phyloP scores from a whole-genome alignment of 2,888 invertebrate genomes.

The Drosophila bunnanda region DNA sequence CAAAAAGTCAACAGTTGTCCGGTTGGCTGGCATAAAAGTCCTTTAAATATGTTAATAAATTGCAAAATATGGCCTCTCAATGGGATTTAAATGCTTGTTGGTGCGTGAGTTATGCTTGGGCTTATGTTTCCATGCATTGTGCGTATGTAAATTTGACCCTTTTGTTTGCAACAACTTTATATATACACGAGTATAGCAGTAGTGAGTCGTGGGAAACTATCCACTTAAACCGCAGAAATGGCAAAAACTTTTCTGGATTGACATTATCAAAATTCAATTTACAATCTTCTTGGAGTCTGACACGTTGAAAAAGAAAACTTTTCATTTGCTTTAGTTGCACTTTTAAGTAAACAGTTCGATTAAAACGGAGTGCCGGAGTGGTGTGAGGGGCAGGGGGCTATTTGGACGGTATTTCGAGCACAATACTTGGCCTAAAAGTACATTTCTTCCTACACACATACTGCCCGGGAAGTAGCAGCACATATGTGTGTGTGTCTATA shows the following conservation, averaged over 20 bases:
- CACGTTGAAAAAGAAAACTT: constrained; percentile 61
- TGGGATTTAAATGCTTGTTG: constrained; percentile 38
- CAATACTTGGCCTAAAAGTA: constrained; percentile 69
- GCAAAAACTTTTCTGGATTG: constrained; percentile 66
- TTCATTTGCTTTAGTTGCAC: constrained; percentile 76
- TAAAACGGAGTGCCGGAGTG: constrained; percentile 64
- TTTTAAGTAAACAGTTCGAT: constrained; percentile 78
- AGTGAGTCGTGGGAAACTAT: neutral
- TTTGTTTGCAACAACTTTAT: constrained; percentile 16
- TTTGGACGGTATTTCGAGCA: constrained; percentile 41
- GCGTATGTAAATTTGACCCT: constrained; percentile 34
- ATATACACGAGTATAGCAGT: neutral
- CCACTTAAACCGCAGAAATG: constrained; percentile 57
- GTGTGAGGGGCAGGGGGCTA: neutral
- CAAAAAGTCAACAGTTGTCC: constrained; percentile 29
- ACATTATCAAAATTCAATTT: constrained; percentile 80
- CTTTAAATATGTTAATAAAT: constrained; percentile 35
- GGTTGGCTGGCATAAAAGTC: constrained; percentile 7
- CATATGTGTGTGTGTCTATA: constrained; percentile 15
- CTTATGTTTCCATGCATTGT: constrained; percentile 18
- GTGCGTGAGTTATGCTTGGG: constrained; percentile 19
- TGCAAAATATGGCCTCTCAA: constrained; percentile 25
- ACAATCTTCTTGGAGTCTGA: constrained; percentile 63
- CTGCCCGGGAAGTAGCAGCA: constrained; percentile 3
- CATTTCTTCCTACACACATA: constrained; percentile 14